A percentile compares a stretch with the other conserved stretches of the same genome.
Conservation (phyloP, 2,797 vertebrate genomes). For the Chromobotia macracanthus region DNA sequence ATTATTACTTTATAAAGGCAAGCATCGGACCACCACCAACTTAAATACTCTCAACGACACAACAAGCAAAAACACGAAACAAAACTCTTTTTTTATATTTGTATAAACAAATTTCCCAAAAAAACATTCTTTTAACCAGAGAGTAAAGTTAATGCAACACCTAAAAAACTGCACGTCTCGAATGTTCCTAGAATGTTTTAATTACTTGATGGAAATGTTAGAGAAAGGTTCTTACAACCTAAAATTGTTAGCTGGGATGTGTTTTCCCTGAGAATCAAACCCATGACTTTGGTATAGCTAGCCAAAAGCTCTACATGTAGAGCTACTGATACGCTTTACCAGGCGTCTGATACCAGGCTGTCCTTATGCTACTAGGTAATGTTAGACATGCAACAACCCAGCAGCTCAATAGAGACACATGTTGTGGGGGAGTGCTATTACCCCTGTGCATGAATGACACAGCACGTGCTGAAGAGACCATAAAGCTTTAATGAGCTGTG, state of each 20-base stretch:
- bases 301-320: background rate
- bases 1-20: background rate
- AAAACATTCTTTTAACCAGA: no score
- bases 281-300: background rate
- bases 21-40: no score
- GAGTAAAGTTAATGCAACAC: no score
- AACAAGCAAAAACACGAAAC: background rate
- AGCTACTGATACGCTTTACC: background rate
- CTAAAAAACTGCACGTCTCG: no score
- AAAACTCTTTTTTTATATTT: no score
- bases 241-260: background rate
- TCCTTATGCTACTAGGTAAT: constrained; percentile 13
- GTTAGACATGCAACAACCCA: constrained; percentile 20
- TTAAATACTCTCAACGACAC: background rate
- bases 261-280: background rate
- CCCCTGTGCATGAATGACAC: constrained; percentile 49
- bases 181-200: background rate
- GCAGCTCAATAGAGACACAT: constrained; percentile 29
- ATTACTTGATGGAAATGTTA: no score
- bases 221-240: no score
- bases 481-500: constrained; percentile 59
- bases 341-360: background rate
- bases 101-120: no score
- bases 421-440: constrained; percentile 13
- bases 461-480: constrained; percentile 36